A percentile compares a stretch with the other conserved stretches of the same genome.
Evolutionary conservation across 2,888 invertebrate species (phyloP).

Genomic region (Eilema depressum): DNA sequence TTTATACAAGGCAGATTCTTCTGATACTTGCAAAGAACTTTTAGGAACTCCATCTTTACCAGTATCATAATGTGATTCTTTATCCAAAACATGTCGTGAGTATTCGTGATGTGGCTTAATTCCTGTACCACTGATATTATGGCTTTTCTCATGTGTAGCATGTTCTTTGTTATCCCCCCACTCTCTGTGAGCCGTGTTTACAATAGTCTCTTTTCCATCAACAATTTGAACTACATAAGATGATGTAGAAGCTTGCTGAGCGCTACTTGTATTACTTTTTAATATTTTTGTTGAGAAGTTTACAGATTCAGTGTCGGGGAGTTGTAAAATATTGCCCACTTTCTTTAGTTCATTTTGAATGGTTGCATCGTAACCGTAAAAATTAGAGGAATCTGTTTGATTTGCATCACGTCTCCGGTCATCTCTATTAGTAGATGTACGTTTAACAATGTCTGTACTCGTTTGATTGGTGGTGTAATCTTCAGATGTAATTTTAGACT

Average conservation of each 20-base stretch:
- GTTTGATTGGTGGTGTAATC: slow-evolving; percentile 39
- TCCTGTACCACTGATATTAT: slow-evolving; percentile 85
- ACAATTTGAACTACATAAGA: slow-evolving; percentile 89
- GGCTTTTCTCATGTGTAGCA: slow-evolving; percentile 84
- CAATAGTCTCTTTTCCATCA: slow-evolving; percentile 87
- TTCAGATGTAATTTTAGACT: slow-evolving; percentile 29
- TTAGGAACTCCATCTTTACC: slow-evolving; percentile 85
- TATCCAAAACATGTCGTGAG: slow-evolving; percentile 84
- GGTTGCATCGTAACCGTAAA: slow-evolving; percentile 80
- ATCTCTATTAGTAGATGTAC: slow-evolving; percentile 51
- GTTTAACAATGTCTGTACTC: slow-evolving; percentile 57
- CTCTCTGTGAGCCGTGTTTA: slow-evolving; percentile 88
- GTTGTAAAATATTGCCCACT: slow-evolving; percentile 79
- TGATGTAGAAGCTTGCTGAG: slow-evolving; percentile 88
- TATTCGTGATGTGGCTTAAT: slow-evolving; percentile 87
- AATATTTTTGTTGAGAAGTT: slow-evolving; percentile 83
- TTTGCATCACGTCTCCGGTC: slow-evolving; percentile 67
- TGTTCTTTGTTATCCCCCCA: slow-evolving; percentile 85
- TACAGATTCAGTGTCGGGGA: slow-evolving; percentile 71
- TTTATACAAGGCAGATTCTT: slow-evolving; percentile 77
- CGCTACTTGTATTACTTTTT: slow-evolving; percentile 87
- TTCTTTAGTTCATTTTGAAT: slow-evolving; percentile 79
- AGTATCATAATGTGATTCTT: slow-evolving; percentile 86
- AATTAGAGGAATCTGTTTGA: slow-evolving; percentile 80
- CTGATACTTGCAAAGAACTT: slow-evolving; percentile 75